A percentile compares a stretch with the other conserved stretches of the same genome.
Evolutionary conservation across 2,797 vertebrate genomes (phyloP).

Genomic region (Lophius americanus): DNA sequence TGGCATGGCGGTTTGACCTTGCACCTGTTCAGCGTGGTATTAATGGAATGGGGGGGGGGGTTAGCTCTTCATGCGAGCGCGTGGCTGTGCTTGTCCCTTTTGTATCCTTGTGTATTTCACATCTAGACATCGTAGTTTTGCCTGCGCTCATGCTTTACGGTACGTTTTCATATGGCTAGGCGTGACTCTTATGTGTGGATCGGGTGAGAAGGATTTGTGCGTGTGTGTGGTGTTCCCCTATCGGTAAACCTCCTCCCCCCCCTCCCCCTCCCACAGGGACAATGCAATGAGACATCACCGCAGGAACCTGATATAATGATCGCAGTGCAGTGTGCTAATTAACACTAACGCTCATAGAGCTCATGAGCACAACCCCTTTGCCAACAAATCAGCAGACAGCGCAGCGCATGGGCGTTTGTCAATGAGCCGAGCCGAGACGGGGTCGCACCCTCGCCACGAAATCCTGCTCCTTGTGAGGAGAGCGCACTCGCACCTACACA

Average conservation of each 20-base stretch:
- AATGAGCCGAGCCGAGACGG: slow-evolving; percentile 49
- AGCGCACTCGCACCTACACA: slow-evolving; percentile 44
- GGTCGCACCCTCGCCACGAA: slow-evolving; percentile 50
- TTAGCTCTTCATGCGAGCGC: slow-evolving; percentile 31
- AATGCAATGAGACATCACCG: slow-evolving; percentile 83
- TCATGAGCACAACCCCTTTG: slow-evolving; percentile 56
- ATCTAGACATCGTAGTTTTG: slow-evolving; percentile 24
- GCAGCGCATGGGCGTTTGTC: slow-evolving; percentile 58
- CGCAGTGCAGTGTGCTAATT: slow-evolving; percentile 87
- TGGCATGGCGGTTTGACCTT: slow-evolving; percentile 70
- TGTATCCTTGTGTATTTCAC: slow-evolving; percentile 39
- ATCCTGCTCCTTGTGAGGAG: slow-evolving; percentile 28
- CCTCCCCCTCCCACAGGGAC: slow-evolving; percentile 59
- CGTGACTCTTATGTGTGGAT: slow-evolving; percentile 33
- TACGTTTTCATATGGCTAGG: slow-evolving; percentile 19
- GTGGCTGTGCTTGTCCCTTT: slow-evolving; percentile 28
- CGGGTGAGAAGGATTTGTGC: slow-evolving; percentile 29
- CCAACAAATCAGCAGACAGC: slow-evolving; percentile 73
- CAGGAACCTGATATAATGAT: slow-evolving; percentile 88
- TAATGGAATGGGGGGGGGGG: slow-evolving; percentile 48
- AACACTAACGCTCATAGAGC: slow-evolving; percentile 74
- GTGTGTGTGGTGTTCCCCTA: slow-evolving; percentile 76
- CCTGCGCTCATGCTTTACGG: slow-evolving; percentile 15
- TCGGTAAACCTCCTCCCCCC: slow-evolving; percentile 62
- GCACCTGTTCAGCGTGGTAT: slow-evolving; percentile 74